These are phyloP conservation scores for Melinopterus prodromus DNA, from an alignment of 2,888 invertebrate species.

Conservation along the genomic window DNA sequence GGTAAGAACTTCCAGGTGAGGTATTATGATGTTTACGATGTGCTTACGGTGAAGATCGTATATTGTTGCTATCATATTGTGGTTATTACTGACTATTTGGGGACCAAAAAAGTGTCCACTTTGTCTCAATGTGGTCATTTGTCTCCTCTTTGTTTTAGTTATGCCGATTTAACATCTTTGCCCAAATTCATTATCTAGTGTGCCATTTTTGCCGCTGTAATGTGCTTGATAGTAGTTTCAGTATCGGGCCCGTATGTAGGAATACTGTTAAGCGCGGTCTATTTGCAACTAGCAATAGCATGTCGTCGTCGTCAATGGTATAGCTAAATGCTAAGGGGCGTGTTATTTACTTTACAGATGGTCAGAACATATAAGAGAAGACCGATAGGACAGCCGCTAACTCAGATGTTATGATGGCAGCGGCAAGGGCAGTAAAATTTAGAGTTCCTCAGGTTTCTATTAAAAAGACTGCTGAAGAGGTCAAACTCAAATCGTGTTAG, in stretches of 20 bases:
- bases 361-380: conserved; percentile 27
- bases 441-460: conserved; percentile 12
- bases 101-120: conserved; percentile 14
- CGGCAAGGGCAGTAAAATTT: conserved; percentile 14
- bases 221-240: neutral
- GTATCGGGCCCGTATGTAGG: neutral
- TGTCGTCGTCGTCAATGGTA: conserved; percentile 13
- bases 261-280: neutral
- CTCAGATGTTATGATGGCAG: conserved; percentile 7
- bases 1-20: conserved; percentile 17
- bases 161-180: conserved; percentile 7
- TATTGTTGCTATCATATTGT: conserved; percentile 14
- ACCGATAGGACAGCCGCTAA: conserved; percentile 12
- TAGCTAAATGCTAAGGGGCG: conserved; percentile 14
- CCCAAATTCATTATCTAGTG: conserved; percentile 13
- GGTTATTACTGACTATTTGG: conserved; percentile 15
- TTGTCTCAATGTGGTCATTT: neutral
- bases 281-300: neutral
- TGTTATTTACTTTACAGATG: conserved; percentile 19
- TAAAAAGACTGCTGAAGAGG: conserved; percentile 22
- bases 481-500: conserved; percentile 17
- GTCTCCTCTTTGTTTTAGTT: conserved; percentile 7
- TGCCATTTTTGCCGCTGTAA: neutral
- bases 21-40: conserved; percentile 17
- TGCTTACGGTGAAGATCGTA: conserved; percentile 4